Evolutionary conservation across 2,113 vertebrate genomes (phyloP).

Genomic region (Stegostoma tigrinum): DNA sequence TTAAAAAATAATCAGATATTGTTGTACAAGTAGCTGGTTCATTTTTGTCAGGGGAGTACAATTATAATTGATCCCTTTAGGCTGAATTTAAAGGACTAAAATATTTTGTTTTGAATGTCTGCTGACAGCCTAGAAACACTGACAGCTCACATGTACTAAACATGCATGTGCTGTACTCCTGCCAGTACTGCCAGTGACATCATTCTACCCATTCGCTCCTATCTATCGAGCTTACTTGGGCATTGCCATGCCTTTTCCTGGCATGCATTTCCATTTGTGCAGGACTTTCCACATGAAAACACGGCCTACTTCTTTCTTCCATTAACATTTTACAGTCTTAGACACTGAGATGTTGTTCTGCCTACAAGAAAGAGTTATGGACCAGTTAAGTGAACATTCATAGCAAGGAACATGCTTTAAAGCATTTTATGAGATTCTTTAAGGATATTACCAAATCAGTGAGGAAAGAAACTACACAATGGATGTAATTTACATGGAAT

Average conservation of each 20-base stretch:
- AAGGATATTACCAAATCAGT: not conserved
- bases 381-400: not conserved
- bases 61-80: not conserved
- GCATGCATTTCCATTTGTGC: no score
- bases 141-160: no score
- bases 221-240: no score
- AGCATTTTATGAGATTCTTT: not conserved
- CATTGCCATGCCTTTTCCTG: no score
- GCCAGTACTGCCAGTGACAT: no score
- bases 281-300: no score
- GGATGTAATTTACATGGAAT: not conserved
- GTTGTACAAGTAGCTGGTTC: not conserved
- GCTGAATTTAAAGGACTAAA: not conserved
- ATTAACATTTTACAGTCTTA: not conserved
- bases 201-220: no score
- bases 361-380: not conserved
- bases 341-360: not conserved
- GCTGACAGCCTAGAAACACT: no score
- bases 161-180: no score
- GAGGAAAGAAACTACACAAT: not conserved
- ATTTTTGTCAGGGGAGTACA: not conserved
- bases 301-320: no score
- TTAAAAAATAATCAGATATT: not conserved
- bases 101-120: not conserved
- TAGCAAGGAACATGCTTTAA: not conserved